These are phyloP conservation scores for Pseudomugil gertrudae DNA, from an alignment of 2,797 vertebrate species.

Conservation along the genomic window DNA sequence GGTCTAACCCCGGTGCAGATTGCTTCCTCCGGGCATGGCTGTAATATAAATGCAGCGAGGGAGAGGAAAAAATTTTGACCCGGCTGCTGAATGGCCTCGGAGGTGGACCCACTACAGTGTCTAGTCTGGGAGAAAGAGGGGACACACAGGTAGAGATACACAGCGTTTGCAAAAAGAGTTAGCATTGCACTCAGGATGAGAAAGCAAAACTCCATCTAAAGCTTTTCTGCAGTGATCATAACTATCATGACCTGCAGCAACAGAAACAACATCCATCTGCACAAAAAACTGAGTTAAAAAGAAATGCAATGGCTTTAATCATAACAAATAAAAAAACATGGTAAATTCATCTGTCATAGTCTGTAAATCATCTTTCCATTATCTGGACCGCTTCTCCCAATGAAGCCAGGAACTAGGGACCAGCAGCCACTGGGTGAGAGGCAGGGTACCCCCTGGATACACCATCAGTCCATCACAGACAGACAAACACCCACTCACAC, in stretches of 20 bases:
- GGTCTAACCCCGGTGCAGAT: slow-evolving; percentile 69
- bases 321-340: neutral
- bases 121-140: slow-evolving; percentile 73
- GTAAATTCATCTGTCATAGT: neutral
- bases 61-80: slow-evolving; percentile 77
- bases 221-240: neutral
- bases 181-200: neutral
- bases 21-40: slow-evolving; percentile 74
- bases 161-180: neutral
- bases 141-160: slow-evolving; percentile 44
- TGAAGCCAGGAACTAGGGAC: too few relatives aligned
- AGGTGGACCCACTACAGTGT: slow-evolving; percentile 77
- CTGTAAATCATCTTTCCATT: neutral
- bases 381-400: too few relatives aligned
- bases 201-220: neutral
- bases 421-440: too few relatives aligned
- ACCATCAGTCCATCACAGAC: too few relatives aligned
- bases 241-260: neutral
- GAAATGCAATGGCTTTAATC: neutral
- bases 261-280: neutral
- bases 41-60: slow-evolving; percentile 79
- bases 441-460: too few relatives aligned
- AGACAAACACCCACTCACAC: too few relatives aligned
- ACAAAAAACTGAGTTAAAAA: neutral
- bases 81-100: slow-evolving; percentile 69